Percentiles rank a stretch among this genome's conserved stretches.
phyloP scores from a whole-genome alignment of 2,797 vertebrate genomes.

The Nannoperca australis region DNA sequence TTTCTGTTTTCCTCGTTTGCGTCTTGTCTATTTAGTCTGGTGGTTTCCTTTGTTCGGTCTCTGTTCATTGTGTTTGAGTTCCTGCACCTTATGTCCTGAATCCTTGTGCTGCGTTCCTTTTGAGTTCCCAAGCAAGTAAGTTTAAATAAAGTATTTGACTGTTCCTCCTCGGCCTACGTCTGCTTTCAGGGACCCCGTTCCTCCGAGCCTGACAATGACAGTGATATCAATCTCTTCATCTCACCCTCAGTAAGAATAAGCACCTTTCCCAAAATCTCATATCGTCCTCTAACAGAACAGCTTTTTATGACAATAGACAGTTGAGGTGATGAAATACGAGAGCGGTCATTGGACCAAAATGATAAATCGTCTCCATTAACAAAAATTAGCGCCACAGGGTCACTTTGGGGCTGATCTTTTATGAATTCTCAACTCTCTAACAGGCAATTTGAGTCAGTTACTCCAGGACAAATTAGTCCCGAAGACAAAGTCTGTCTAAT shows the following conservation, averaged over 20 bases:
- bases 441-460: slow-evolving; percentile 30
- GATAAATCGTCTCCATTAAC: slow-evolving; percentile 32
- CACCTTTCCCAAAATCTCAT: neutral
- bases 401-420: slow-evolving; percentile 11
- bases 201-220: too few relatives aligned
- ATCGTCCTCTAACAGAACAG: neutral
- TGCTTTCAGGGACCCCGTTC: too few relatives aligned
- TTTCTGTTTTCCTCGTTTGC: too few relatives aligned
- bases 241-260: neutral
- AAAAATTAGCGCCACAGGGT: slow-evolving; percentile 23
- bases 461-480: slow-evolving; percentile 47
- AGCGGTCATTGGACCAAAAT: slow-evolving; percentile 27
- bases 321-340: slow-evolving; percentile 29
- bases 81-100: too few relatives aligned
- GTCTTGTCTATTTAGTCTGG: too few relatives aligned
- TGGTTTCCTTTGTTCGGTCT: too few relatives aligned
- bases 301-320: slow-evolving; percentile 20
- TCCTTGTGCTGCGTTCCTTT: too few relatives aligned
- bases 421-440: slow-evolving; percentile 8
- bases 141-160: too few relatives aligned
- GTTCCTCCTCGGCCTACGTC: too few relatives aligned
- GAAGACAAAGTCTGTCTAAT: slow-evolving; percentile 55
- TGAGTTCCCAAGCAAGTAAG: too few relatives aligned
- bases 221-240: neutral
- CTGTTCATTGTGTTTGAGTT: too few relatives aligned